phyloP scores from a whole-genome alignment of 2,113 vertebrate genomes.

The Acinonyx jubatus region DNA sequence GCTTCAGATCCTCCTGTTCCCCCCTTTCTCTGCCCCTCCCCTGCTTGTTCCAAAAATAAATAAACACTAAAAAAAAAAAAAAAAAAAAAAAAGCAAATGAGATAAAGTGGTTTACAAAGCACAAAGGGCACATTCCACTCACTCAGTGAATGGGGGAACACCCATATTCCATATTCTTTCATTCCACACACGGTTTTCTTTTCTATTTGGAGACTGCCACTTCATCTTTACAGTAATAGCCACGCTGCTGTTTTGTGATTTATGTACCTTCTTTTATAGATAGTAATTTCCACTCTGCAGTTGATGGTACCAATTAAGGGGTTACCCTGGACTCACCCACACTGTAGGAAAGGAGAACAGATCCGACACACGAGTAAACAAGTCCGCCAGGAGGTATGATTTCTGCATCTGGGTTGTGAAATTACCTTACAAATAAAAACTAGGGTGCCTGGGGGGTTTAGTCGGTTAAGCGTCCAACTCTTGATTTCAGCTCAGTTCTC shows the following conservation, averaged over 20 bases:
- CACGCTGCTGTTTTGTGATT: neutral
- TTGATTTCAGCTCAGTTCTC: no score
- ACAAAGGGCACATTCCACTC: neutral
- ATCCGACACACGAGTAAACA: neutral
- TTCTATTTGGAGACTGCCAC: neutral
- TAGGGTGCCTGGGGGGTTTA: neutral
- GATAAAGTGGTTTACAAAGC: neutral
- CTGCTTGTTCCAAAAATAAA: no score
- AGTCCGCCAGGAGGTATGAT: neutral
- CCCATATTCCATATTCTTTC: neutral
- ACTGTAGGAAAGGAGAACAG: neutral
- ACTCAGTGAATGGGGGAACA: neutral
- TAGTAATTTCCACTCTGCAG: neutral
- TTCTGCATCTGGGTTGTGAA: neutral
- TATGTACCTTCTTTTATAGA: neutral
- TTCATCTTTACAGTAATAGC: neutral
- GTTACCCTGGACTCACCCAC: neutral
- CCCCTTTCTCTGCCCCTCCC: no score
- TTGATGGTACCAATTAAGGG: neutral
- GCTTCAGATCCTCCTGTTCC: no score
- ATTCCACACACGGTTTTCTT: neutral
- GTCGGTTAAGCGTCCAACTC: no score
- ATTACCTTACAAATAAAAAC: neutral
- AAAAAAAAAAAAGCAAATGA: neutral
- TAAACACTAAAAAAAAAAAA: no score